Evolutionary conservation across 2,797 vertebrate genomes (phyloP).

Genomic region (Loris lydekkerianus): DNA sequence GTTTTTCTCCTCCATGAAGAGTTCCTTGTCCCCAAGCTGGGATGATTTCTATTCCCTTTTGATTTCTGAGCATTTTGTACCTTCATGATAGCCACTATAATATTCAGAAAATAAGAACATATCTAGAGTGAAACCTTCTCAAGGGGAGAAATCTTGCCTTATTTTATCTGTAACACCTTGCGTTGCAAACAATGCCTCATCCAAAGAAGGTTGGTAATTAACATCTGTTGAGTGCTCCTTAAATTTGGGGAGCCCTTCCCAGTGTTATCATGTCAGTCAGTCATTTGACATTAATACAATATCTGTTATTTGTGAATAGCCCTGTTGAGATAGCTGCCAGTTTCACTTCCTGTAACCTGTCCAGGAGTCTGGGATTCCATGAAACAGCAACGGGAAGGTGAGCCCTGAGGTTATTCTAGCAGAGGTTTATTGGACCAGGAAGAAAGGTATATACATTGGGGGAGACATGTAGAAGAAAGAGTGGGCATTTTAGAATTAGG

Average conservation of each 20-base stretch:
- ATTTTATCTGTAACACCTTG: background rate
- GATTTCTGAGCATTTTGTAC: background rate
- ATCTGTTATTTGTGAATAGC: background rate
- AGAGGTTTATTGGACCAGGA: background rate
- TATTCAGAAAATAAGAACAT: slow-evolving; percentile 5
- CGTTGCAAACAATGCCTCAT: background rate
- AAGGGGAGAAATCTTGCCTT: background rate
- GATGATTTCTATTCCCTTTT: background rate
- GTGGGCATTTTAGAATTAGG: background rate
- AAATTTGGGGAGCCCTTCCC: background rate
- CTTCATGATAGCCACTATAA: background rate
- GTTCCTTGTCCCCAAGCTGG: background rate
- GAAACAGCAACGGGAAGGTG: background rate
- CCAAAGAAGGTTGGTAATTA: background rate
- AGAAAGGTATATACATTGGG: background rate
- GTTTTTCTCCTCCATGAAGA: background rate
- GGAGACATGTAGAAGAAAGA: background rate
- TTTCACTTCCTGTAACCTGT: background rate
- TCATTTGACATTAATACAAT: background rate
- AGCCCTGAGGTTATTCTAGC: background rate
- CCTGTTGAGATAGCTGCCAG: background rate
- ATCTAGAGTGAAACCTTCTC: background rate
- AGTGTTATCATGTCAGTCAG: background rate
- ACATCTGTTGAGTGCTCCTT: background rate
- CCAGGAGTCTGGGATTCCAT: background rate